Conservation (phyloP, 2,888 invertebrate genomes). For the Hylaea fasciaria region DNA sequence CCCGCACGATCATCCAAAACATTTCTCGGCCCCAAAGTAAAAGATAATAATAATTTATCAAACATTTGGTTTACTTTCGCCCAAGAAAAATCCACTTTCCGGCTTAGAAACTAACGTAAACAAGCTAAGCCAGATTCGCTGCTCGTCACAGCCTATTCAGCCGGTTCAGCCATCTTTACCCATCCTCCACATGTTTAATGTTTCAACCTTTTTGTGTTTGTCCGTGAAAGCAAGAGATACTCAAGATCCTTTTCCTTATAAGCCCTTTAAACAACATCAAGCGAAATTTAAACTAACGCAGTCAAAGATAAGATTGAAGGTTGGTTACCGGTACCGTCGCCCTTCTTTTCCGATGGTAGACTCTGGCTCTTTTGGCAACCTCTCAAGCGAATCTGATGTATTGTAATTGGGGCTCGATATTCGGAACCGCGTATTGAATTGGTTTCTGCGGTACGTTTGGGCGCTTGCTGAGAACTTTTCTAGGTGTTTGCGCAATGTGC, state of each 20-base stretch:
- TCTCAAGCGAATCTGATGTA: slow-evolving; percentile 30
- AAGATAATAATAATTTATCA: not conserved
- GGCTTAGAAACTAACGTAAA: slow-evolving; percentile 5
- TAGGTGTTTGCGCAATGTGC: too few species aligned
- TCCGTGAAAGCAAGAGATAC: slow-evolving; percentile 25
- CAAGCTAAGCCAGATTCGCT: slow-evolving; percentile 6
- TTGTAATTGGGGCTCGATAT: slow-evolving; percentile 29
- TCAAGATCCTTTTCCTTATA: slow-evolving; percentile 16
- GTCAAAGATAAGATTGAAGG: slow-evolving; percentile 11
- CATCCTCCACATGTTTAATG: slow-evolving; percentile 28
- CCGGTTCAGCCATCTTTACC: not conserved
- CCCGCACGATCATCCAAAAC: too few species aligned
- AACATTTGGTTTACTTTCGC: too few species aligned
- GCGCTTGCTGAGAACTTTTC: too few species aligned
- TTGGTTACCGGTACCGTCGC: slow-evolving; percentile 3
- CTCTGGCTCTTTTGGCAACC: slow-evolving; percentile 29
- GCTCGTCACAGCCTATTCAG: slow-evolving; percentile 27
- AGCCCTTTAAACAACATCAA: not conserved
- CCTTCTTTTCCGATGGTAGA: slow-evolving; percentile 5
- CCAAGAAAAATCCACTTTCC: not conserved
- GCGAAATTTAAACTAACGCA: not conserved
- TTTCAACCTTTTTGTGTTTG: slow-evolving; percentile 28
- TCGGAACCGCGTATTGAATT: slow-evolving; percentile 27
- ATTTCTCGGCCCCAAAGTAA: not conserved
- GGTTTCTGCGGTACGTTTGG: slow-evolving; percentile 10